Percentiles rank a stretch among this genome's conserved stretches.
These are phyloP conservation scores for Nothoprocta perdicaria DNA, from an alignment of 2,113 vertebrate species.

Conservation along the genomic window DNA sequence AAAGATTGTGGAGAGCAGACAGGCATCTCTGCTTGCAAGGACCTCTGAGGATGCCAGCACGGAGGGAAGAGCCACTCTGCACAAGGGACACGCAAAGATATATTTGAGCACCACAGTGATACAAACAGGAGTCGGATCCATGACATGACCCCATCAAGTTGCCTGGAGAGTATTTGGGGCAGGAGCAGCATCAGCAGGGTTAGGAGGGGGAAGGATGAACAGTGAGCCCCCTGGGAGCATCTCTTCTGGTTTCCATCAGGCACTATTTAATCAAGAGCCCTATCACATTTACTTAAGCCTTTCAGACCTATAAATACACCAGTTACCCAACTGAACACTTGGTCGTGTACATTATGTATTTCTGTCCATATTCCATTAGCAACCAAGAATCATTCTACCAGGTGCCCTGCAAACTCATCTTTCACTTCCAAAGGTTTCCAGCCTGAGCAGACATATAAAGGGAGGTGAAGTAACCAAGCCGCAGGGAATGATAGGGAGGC, in stretches of 20 bases:
- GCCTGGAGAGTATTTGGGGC: neutral
- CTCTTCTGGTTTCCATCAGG: neutral
- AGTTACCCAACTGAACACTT: neutral
- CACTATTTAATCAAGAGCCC: no score
- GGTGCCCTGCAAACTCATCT: neutral
- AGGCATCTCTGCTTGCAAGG: neutral
- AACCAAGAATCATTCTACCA: neutral
- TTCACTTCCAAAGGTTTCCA: neutral
- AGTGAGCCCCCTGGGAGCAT: neutral
- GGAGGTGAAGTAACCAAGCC: fast-evolving
- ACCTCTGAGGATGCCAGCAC: neutral
- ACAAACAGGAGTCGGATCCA: neutral
- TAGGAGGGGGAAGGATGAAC: neutral
- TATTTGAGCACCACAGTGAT: neutral
- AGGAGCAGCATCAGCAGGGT: neutral
- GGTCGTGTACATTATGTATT: neutral
- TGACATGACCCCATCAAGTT: no score
- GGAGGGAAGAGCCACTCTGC: neutral
- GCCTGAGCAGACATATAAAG: fast-evolving
- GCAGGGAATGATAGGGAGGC: neutral
- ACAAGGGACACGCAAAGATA: neutral
- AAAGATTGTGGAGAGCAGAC: neutral
- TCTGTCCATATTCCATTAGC: neutral
- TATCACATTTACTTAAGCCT: neutral
- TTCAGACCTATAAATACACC: neutral